Conservation (phyloP, 2,888 invertebrate species). For the Cephus runcator region DNA sequence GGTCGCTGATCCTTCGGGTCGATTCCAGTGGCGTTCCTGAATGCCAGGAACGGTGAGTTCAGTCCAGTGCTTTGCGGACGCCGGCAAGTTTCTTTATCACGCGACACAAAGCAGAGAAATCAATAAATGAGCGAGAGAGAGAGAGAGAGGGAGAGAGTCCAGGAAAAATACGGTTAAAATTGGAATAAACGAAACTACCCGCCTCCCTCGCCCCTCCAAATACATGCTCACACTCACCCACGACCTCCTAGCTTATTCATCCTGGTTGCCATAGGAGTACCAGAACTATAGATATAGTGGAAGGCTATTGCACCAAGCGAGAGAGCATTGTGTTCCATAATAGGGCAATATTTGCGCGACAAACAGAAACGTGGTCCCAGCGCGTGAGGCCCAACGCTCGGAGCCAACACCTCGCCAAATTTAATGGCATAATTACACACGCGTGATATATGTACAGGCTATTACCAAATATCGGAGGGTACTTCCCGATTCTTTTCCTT, state of each 20-base stretch:
- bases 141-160: background rate
- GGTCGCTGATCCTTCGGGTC: background rate
- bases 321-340: constrained; percentile 55
- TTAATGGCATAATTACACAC: constrained; percentile 1
- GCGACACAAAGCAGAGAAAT: constrained; percentile 46
- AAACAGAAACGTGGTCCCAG: constrained; percentile 24
- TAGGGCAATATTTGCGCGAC: constrained; percentile 59
- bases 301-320: background rate
- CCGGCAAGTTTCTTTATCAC: constrained; percentile 50
- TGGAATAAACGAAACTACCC: background rate
- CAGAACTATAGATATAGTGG: background rate
- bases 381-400: background rate
- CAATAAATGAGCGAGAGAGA: constrained; percentile 35
- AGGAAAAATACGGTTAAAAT: background rate
- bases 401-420: background rate
- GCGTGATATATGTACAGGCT: background rate
- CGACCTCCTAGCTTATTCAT: background rate
- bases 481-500: too few relatives aligned
- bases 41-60: background rate
- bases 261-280: background rate
- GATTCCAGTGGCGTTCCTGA: background rate
- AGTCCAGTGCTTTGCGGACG: background rate
- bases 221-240: background rate
- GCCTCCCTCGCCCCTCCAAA: background rate
- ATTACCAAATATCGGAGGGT: background rate